Base-by-base conservation (phyloP, 2,888 invertebrate genomes). In the Drosophila aldrichi region DNA sequence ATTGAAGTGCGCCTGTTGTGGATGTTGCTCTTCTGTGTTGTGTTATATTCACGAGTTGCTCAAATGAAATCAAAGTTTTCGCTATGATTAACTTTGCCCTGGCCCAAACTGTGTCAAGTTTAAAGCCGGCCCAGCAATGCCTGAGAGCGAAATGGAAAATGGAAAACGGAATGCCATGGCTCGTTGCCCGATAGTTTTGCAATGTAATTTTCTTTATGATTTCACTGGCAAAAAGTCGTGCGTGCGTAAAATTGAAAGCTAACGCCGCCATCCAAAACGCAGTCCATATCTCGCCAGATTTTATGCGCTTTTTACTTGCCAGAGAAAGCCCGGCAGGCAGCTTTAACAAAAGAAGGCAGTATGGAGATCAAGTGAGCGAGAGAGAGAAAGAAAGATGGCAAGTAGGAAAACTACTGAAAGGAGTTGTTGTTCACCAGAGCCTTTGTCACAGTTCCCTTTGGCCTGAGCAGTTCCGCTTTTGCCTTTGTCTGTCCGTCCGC, bases 171-270 rank as follows among this genome's bases (percentile, higher is more conserved):
- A 46, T 32, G 70, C 55, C 73, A 79, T 49, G 82, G 71, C 82
- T 77, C 75, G 83, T 85, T 83, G 83, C 68, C 38, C 81, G 72
- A 88, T 88, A 86, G 84, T 88, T 84, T 66, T 74, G 69, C 56
- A 70, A 66, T 69, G 70, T 81, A 81, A 83, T 83, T 86, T 83
- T 86, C 87, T 77, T 81, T 86, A 78, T 83, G 84, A 82, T 88
- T 84, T 74, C 74, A 61, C 82, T 66, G 51, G 36, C 22, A 34
- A 75, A 80, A 88, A 77, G 54, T 73, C 84, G 86, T 76, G 87
- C 88, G 87, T 84, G 84, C 84, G 84, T 78, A 83, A 84, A 84
- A 84, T 84, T 84, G 86, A 84, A 86, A 64, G 67, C 61, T 59
- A 56, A 38, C 66, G 52, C 57, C 43, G 25, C 54, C 56, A 54